Percentiles rank a stretch among this genome's conserved stretches.
Evolutionary conservation across 2,113 vertebrate species (phyloP).

Genomic region (Galbula dea): DNA sequence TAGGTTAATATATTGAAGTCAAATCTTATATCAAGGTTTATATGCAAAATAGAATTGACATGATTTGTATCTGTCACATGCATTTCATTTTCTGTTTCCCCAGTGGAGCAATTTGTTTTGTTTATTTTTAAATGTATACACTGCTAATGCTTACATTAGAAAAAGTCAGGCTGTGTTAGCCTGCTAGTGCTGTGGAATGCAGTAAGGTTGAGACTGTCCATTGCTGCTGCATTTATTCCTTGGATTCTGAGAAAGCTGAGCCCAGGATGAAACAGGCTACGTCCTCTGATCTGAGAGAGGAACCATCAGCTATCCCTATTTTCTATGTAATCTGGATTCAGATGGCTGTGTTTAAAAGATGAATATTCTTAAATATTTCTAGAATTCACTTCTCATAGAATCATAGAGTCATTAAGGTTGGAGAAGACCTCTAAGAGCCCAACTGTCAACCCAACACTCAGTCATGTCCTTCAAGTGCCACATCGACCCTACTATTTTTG

Average conservation of each 20-base stretch:
- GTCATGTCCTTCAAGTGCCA: too few relatives aligned
- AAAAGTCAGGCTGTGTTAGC: neutral
- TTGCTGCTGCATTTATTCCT: neutral
- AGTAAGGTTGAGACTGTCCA: neutral
- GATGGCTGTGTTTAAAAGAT: neutral
- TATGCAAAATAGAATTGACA: neutral
- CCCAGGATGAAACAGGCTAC: neutral
- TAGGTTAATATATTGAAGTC: neutral
- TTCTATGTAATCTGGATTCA: neutral
- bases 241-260: neutral
- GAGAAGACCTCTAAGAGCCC: too few relatives aligned
- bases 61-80: neutral
- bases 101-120: neutral
- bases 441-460: too few relatives aligned
- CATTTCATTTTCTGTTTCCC: neutral
- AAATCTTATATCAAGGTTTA: neutral
- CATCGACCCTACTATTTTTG: too few relatives aligned
- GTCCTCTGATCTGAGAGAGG: neutral
- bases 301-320: neutral
- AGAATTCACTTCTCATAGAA: neutral
- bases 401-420: too few relatives aligned
- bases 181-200: neutral
- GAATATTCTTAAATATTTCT: neutral
- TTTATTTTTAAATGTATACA: neutral
- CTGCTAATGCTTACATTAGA: neutral